Conservation (phyloP, 2,888 invertebrate genomes). For the Drosophila paranaensis region DNA sequence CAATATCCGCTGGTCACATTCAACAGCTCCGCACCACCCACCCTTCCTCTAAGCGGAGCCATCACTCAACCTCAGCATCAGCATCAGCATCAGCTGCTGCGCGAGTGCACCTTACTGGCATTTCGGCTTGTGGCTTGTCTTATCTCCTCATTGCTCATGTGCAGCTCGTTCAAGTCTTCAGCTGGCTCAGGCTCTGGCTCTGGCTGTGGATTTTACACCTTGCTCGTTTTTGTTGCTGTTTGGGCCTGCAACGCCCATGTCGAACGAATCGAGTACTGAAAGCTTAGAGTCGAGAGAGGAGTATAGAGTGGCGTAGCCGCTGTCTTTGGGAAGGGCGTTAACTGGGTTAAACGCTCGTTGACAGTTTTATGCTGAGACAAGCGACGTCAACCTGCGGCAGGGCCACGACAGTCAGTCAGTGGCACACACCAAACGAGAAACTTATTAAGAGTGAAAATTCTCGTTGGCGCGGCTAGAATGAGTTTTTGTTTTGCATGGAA, state of each 20-base stretch:
- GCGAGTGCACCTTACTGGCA: conserved; percentile 54
- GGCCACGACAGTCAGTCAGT: conserved; percentile 66
- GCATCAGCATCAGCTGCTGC: conserved; percentile 29
- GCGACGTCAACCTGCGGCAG: conserved; percentile 30
- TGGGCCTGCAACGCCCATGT: conserved; percentile 41
- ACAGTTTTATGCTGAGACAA: conserved; percentile 69
- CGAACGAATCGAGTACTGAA: conserved; percentile 47
- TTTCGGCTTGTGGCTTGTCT: conserved; percentile 56
- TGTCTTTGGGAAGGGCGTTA: conserved; percentile 69
- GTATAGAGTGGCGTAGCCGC: conserved; percentile 11
- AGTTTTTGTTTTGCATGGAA: conserved; percentile 63
- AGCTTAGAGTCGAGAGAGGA: conserved; percentile 28
- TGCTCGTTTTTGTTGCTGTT: conserved; percentile 36
- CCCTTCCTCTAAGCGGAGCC: conserved; percentile 53
- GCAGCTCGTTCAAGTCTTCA: conserved; percentile 30
- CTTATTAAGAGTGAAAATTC: conserved; percentile 79
- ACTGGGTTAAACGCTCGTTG: conserved; percentile 77
- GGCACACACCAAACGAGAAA: conserved; percentile 73
- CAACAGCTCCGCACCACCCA: conserved; percentile 68
- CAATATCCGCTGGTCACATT: conserved; percentile 69
- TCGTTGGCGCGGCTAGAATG: conserved; percentile 54
- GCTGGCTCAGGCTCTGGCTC: conserved; percentile 46
- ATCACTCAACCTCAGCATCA: conserved; percentile 53
- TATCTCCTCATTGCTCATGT: conserved; percentile 52
- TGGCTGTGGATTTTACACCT: conserved; percentile 67